Evolutionary conservation across 1,140 invertebrate species (phyloP).

Genomic region (Rhynchophorus ferrugineus): DNA sequence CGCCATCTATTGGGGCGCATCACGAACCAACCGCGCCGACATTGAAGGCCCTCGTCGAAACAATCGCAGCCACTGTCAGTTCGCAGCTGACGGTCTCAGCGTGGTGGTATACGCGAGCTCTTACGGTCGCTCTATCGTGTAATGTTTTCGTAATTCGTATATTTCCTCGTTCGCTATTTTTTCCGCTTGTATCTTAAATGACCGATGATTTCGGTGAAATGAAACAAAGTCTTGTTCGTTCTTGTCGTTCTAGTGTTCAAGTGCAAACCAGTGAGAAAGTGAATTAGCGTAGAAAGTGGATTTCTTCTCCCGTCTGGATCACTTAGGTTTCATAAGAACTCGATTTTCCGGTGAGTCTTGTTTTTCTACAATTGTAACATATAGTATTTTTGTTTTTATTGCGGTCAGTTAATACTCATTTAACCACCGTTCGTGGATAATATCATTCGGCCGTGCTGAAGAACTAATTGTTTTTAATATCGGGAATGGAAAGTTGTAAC

Average conservation of each 20-base stretch:
- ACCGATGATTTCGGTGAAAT: neutral
- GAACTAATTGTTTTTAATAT: neutral
- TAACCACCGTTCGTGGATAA: no score
- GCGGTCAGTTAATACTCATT: no score
- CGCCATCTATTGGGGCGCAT: slow-evolving; percentile 2
- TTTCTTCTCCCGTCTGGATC: slow-evolving; percentile 1
- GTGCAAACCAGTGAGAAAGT: slow-evolving; percentile 3
- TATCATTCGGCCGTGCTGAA: no score
- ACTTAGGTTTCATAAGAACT: neutral
- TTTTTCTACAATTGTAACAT: neutral
- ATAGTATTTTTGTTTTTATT: no score
- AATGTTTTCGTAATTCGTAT: slow-evolving; percentile 3
- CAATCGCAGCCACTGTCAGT: slow-evolving; percentile 5
- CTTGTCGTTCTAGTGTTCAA: neutral
- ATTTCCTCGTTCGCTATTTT: slow-evolving; percentile 3
- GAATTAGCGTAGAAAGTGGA: slow-evolving; percentile 5
- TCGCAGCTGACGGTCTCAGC: slow-evolving; percentile 2
- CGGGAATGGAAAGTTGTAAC: slow-evolving; percentile 4
- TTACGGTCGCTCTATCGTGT: slow-evolving; percentile 2
- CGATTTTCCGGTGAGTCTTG: neutral
- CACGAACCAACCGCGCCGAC: neutral
- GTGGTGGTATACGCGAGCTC: neutral
- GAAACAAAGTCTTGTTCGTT: neutral
- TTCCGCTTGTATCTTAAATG: neutral
- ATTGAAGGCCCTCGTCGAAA: slow-evolving; percentile 6